Conservation (phyloP, 2,888 invertebrate genomes). For the Acleris laterana region DNA sequence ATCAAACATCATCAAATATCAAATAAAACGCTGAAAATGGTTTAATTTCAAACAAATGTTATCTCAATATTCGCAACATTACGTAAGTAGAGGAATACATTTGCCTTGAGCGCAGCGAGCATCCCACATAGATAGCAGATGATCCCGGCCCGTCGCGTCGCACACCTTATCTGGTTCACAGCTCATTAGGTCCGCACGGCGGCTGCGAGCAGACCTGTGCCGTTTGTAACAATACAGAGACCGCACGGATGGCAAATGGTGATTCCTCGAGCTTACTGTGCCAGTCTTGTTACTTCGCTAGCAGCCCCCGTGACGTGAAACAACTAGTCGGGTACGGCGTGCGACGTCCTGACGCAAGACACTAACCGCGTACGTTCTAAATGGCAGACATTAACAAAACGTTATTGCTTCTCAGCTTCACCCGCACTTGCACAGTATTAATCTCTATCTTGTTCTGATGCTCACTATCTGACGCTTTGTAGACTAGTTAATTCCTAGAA, state of each 20-base stretch:
- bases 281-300: constrained; percentile 64
- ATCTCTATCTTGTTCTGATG: constrained; percentile 71
- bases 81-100: constrained; percentile 43
- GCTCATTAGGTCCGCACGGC: constrained; percentile 80
- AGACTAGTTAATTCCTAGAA: constrained; percentile 62
- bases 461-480: constrained; percentile 56
- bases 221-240: constrained; percentile 81
- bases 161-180: constrained; percentile 85
- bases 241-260: constrained; percentile 72
- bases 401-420: constrained; percentile 77
- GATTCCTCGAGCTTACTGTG: constrained; percentile 70
- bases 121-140: constrained; percentile 70
- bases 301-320: constrained; percentile 61
- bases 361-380: constrained; percentile 75
- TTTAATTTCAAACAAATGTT: background rate
- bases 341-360: constrained; percentile 67
- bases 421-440: constrained; percentile 76
- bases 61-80: constrained; percentile 39
- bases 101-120: constrained; percentile 61
- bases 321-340: constrained; percentile 59
- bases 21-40: background rate
- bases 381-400: constrained; percentile 79
- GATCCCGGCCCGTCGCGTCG: constrained; percentile 71
- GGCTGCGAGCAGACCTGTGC: constrained; percentile 71
- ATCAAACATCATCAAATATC: too few relatives aligned